Percentiles rank a stretch among this genome's conserved stretches.
phyloP scores from a whole-genome alignment of 2,797 vertebrate genomes.

The Vespertilio murinus region DNA sequence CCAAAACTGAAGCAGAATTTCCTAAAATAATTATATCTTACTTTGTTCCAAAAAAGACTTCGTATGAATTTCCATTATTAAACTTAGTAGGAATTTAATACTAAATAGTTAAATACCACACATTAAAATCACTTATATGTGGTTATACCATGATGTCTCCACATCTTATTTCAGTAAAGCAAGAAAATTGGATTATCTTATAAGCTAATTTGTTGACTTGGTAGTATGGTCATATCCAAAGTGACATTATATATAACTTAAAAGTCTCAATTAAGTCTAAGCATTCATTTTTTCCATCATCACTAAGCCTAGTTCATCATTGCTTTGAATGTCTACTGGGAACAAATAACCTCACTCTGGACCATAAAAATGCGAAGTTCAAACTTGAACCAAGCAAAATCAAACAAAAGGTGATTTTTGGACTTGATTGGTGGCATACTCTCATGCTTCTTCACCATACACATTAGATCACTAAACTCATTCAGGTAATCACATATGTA shows the following conservation, averaged over 20 bases:
- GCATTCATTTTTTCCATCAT: background rate
- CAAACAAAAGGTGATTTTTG: slow-evolving; percentile 41
- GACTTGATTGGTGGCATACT: background rate
- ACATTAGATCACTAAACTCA: background rate
- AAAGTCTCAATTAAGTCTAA: background rate
- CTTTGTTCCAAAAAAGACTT: slow-evolving; percentile 10
- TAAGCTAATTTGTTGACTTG: background rate
- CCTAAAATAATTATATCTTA: slow-evolving; percentile 44
- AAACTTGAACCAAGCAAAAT: slow-evolving; percentile 32
- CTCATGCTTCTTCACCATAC: background rate
- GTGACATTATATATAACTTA: background rate
- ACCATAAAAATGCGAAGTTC: slow-evolving; percentile 22
- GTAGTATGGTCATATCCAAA: background rate
- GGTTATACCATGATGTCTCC: background rate
- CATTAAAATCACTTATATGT: slow-evolving; percentile 8
- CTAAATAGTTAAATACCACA: background rate
- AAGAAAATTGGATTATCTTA: background rate
- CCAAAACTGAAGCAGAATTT: slow-evolving; percentile 29
- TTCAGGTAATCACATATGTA: background rate
- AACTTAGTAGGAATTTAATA: slow-evolving; percentile 37
- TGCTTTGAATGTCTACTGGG: slow-evolving; percentile 5
- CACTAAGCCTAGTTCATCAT: background rate
- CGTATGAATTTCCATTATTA: slow-evolving; percentile 15
- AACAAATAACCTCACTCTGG: background rate
- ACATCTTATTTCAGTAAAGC: background rate